These are phyloP conservation scores for Melanogrammus aeglefinus DNA, from an alignment of 2,797 vertebrate species.

Conservation along the genomic window DNA sequence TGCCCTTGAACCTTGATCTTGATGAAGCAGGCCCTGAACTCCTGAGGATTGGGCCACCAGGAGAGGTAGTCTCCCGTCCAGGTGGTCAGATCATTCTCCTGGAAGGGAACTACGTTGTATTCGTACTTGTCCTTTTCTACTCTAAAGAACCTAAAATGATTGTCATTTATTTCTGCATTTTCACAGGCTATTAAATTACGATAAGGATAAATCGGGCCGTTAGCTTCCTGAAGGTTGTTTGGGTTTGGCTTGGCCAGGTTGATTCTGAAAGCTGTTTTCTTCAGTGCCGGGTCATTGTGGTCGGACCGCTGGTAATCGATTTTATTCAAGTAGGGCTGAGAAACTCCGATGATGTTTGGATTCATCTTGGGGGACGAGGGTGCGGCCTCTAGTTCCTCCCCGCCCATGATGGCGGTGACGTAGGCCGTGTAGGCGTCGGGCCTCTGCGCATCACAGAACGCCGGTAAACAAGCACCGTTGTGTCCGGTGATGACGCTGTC, in stretches of 20 bases:
- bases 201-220: slow-evolving; percentile 92
- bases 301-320: slow-evolving; percentile 88
- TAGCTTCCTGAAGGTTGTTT: slow-evolving; percentile 82
- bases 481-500: slow-evolving; percentile 91
- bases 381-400: slow-evolving; percentile 93
- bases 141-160: slow-evolving; percentile 93
- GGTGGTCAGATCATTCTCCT: slow-evolving; percentile 86
- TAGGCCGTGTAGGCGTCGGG: slow-evolving; percentile 90
- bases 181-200: slow-evolving; percentile 84
- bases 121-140: slow-evolving; percentile 95
- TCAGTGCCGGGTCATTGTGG: slow-evolving; percentile 83
- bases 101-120: slow-evolving; percentile 93
- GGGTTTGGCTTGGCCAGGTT: slow-evolving; percentile 90
- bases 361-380: slow-evolving; percentile 86
- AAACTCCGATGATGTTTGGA: slow-evolving; percentile 83
- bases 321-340: slow-evolving; percentile 88
- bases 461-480: slow-evolving; percentile 93
- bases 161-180: slow-evolving; percentile 79
- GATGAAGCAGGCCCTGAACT: slow-evolving; percentile 94
- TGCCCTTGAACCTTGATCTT: slow-evolving; percentile 90
- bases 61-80: slow-evolving; percentile 92
- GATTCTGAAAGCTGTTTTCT: slow-evolving; percentile 90
- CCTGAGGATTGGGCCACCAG: slow-evolving; percentile 99
- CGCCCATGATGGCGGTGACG: slow-evolving; percentile 87
- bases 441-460: slow-evolving; percentile 85